These are phyloP conservation scores for Osmerus mordax DNA, from an alignment of 2,113 vertebrate genomes.

Conservation along the genomic window DNA sequence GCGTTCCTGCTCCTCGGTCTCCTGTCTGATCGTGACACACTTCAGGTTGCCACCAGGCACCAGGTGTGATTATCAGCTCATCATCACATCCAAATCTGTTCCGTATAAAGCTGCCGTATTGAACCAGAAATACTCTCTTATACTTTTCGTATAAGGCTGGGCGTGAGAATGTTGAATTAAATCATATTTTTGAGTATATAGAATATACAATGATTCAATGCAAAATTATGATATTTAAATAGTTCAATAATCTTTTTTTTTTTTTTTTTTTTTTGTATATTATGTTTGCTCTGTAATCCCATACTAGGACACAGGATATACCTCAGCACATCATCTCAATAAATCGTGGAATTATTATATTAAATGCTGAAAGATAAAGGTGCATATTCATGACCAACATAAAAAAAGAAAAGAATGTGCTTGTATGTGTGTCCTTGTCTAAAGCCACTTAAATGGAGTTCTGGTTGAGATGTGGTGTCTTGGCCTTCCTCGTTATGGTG, in stretches of 20 bases:
- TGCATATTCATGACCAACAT: no score
- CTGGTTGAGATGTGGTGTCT: background rate
- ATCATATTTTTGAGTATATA: background rate
- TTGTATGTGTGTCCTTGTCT: background rate
- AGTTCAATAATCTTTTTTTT: background rate
- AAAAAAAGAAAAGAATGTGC: no score
- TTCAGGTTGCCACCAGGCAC: slow-evolving; percentile 42
- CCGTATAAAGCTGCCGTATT: slow-evolving; percentile 30
- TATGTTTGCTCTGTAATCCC: background rate
- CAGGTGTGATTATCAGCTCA: slow-evolving; percentile 38
- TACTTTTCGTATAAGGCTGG: slow-evolving; percentile 15
- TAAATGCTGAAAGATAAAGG: no score
- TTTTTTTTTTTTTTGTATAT: background rate
- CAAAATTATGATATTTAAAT: background rate
- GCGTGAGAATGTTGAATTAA: background rate
- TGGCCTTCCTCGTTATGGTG: slow-evolving; percentile 57
- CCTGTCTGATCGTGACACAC: slow-evolving; percentile 37
- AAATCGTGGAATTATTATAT: background rate
- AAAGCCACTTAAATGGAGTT: slow-evolving; percentile 47
- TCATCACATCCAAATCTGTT: slow-evolving; percentile 34
- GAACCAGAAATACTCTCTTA: background rate
- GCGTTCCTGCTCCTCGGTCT: slow-evolving; percentile 12
- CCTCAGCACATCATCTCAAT: background rate
- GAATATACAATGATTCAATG: background rate
- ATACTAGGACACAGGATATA: no score